Evolutionary conservation across 2,888 invertebrate species (phyloP).

Genomic region (Phytoseiulus persimilis): DNA sequence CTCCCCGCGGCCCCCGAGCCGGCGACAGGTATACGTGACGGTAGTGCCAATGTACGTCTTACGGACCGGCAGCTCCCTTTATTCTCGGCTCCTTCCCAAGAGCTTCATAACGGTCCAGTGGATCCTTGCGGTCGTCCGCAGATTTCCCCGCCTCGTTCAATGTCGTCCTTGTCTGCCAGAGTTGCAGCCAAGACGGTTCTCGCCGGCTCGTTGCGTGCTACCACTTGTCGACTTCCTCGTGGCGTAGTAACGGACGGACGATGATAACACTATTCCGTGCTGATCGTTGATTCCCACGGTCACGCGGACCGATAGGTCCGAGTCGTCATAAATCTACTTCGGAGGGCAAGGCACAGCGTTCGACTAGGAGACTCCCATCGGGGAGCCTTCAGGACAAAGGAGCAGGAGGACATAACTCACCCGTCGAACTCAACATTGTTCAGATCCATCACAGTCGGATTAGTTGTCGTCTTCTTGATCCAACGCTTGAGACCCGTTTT

Average conservation of each 20-base stretch:
- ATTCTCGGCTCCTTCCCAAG: background rate
- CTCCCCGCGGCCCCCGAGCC: background rate
- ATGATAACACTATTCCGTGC: no score
- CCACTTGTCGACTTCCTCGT: background rate
- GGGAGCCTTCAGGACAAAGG: no score
- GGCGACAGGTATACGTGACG: background rate
- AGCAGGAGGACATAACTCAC: background rate
- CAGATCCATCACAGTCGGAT: conserved; percentile 34
- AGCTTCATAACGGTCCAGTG: background rate
- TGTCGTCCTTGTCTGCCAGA: background rate
- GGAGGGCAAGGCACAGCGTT: no score
- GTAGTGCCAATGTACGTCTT: background rate
- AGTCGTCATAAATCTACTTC: no score
- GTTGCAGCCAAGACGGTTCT: background rate
- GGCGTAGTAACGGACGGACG: background rate
- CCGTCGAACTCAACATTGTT: conserved; percentile 38
- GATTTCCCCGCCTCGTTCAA: background rate
- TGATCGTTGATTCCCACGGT: no score
- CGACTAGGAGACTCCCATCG: no score
- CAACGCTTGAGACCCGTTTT: conserved; percentile 31
- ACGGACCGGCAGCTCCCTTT: background rate
- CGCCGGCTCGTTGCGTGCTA: background rate
- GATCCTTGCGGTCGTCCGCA: background rate
- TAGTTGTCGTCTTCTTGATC: conserved; percentile 23
- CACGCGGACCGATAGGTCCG: no score